Percentiles rank a stretch among this genome's conserved stretches.
These are phyloP conservation scores for Cepaea nemoralis DNA, from an alignment of 1,140 invertebrate genomes.

Conservation along the genomic window DNA sequence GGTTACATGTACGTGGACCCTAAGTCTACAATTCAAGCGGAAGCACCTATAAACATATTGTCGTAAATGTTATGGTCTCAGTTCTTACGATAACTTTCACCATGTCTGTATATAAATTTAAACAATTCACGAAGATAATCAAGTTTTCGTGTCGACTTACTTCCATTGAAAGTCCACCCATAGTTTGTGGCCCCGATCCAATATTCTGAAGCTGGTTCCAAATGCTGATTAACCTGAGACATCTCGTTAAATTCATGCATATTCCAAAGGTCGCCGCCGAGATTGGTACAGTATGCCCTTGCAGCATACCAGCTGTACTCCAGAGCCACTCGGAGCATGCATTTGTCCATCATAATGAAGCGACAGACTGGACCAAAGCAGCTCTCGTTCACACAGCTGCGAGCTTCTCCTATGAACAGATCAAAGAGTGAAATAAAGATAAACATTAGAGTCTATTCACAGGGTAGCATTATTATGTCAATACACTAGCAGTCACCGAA, in stretches of 20 bases:
- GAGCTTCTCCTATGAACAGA: conserved; percentile 7
- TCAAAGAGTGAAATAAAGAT: too few relatives aligned
- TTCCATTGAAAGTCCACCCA: conserved; percentile 27
- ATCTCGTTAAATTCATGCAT: conserved; percentile 31
- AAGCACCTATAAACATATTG: too few relatives aligned
- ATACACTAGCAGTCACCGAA: too few relatives aligned
- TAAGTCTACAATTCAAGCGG: too few relatives aligned
- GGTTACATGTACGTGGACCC: too few relatives aligned
- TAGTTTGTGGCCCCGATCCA: conserved; percentile 33
- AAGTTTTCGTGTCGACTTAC: too few relatives aligned
- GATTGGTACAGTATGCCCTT: background rate
- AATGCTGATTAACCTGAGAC: background rate
- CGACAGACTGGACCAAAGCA: conserved; percentile 12
- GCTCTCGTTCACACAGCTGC: background rate
- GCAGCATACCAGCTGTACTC: conserved; percentile 33
- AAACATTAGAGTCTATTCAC: too few relatives aligned
- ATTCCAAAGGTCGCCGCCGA: conserved; percentile 27
- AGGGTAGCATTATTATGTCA: too few relatives aligned
- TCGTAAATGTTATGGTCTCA: too few relatives aligned
- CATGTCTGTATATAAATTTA: too few relatives aligned
- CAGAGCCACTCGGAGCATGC: conserved; percentile 2
- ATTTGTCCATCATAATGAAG: conserved; percentile 14
- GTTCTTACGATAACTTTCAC: too few relatives aligned
- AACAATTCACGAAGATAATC: too few relatives aligned
- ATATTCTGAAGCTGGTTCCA: background rate